These are phyloP conservation scores for Sarcophaga subvicina DNA, from an alignment of 2,888 invertebrate genomes.

Conservation along the genomic window DNA sequence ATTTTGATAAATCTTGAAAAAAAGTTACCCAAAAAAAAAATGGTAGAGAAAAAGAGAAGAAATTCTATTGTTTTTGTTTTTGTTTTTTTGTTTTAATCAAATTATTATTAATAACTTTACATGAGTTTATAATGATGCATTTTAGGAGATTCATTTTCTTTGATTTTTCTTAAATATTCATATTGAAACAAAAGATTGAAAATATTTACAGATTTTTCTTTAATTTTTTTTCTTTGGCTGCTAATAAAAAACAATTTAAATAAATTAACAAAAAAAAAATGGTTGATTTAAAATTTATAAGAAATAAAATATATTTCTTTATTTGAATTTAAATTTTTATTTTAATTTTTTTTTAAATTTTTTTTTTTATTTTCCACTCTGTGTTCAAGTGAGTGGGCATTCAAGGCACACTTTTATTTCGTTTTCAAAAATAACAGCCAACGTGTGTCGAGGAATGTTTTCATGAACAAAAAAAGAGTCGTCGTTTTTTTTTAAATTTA, in stretches of 20 bases:
- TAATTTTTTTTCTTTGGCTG: not conserved
- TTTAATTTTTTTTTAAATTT: too few species aligned
- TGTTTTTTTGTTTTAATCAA: constrained; percentile 9
- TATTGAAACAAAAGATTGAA: not conserved
- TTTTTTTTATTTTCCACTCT: constrained; percentile 18
- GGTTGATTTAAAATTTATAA: not conserved
- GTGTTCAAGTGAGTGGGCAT: constrained; percentile 62
- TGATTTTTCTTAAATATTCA: not conserved
- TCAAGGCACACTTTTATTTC: constrained; percentile 66
- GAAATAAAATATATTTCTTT: constrained; percentile 20
- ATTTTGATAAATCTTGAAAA: constrained; percentile 32
- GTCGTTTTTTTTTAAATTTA: not conserved
- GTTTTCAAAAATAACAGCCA: constrained; percentile 30
- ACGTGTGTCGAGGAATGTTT: constrained; percentile 60
- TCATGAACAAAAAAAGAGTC: not conserved
- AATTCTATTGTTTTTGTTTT: too few species aligned
- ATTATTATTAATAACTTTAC: constrained; percentile 47
- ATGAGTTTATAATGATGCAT: constrained; percentile 48
- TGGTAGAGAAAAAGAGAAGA: too few species aligned
- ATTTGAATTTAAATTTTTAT: not conserved
- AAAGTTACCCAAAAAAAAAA: not conserved
- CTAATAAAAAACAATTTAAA: not conserved
- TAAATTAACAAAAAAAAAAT: not conserved
- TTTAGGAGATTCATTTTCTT: constrained; percentile 14
- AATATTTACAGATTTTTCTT: constrained; percentile 28